Evolutionary conservation across 1,140 invertebrate species (phyloP).

Genomic region (Venturia canescens): DNA sequence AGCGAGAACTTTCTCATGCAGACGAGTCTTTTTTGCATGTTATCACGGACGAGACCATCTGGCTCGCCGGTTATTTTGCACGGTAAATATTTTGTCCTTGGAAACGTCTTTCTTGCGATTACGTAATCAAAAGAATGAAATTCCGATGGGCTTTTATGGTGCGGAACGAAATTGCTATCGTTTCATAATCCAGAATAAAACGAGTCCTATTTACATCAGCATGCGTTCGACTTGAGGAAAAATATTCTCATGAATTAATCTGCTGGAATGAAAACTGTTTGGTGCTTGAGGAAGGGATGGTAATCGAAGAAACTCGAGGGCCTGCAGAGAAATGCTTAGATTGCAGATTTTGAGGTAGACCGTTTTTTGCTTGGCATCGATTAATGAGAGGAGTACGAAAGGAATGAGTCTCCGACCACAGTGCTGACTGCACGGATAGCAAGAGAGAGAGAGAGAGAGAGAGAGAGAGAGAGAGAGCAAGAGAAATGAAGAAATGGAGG

Average conservation of each 20-base stretch:
- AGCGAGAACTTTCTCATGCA: neutral
- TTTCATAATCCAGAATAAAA: no score
- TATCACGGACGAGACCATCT: neutral
- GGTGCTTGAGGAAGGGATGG: no score
- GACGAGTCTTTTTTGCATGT: conserved; percentile 17
- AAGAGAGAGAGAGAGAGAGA: no score
- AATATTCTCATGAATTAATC: no score
- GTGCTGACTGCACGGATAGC: neutral
- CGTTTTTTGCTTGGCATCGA: conserved; percentile 12
- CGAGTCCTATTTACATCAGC: no score
- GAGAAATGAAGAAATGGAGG: conserved; percentile 17
- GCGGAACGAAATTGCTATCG: no score
- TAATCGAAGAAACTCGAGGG: neutral
- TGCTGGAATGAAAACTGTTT: no score
- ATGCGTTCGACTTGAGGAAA: no score
- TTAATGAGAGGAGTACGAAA: conserved; percentile 16
- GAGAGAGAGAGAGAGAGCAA: conserved; percentile 11
- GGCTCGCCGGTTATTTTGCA: neutral
- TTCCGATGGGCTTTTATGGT: no score
- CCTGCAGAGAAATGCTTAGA: conserved; percentile 15
- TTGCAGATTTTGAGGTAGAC: conserved; percentile 25
- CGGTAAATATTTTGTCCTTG: neutral
- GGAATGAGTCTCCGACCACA: neutral
- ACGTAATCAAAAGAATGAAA: no score
- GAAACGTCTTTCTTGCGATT: neutral